Conservation (phyloP, 2,888 invertebrate species). For the Drosophila longiperda region DNA sequence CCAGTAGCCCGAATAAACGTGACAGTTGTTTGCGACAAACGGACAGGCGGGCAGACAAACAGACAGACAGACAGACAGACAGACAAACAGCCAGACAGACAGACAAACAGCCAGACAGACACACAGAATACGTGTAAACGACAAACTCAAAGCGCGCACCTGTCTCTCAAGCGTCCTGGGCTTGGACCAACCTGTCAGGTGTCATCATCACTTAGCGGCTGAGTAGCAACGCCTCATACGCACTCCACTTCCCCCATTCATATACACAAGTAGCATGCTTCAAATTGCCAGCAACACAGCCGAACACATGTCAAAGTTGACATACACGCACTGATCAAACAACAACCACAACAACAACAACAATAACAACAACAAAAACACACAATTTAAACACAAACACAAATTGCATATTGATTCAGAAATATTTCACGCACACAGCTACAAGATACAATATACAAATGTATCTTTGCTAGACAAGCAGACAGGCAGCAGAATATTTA, state of each 20-base stretch:
- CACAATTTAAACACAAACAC: conserved; percentile 56
- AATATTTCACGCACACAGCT: conserved; percentile 16
- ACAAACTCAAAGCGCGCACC: conserved; percentile 46
- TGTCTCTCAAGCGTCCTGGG: conserved; percentile 46
- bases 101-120: conserved; percentile 3
- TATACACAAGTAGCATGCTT: conserved; percentile 63
- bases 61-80: not conserved
- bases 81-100: not conserved
- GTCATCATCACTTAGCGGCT: conserved; percentile 51
- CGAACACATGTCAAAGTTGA: conserved; percentile 72
- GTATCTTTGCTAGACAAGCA: conserved; percentile 37
- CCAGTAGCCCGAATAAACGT: conserved; percentile 47
- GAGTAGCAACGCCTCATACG: conserved; percentile 8
- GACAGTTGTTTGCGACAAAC: conserved; percentile 49
- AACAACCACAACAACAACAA: conserved; percentile 29
- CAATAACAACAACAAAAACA: conserved; percentile 10
- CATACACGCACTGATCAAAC: conserved; percentile 37
- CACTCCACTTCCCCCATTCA: not conserved
- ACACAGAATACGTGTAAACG: conserved; percentile 40
- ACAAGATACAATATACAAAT: conserved; percentile 41
- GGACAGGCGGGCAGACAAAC: conserved; percentile 12
- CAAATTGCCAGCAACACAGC: conserved; percentile 47
- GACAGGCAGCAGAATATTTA: conserved; percentile 17
- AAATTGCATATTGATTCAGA: conserved; percentile 41
- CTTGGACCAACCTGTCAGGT: conserved; percentile 39